A percentile compares a stretch with the other conserved stretches of the same genome.
Evolutionary conservation across 2,797 vertebrate species (phyloP).

Genomic region (Sebastes steindachneri): DNA sequence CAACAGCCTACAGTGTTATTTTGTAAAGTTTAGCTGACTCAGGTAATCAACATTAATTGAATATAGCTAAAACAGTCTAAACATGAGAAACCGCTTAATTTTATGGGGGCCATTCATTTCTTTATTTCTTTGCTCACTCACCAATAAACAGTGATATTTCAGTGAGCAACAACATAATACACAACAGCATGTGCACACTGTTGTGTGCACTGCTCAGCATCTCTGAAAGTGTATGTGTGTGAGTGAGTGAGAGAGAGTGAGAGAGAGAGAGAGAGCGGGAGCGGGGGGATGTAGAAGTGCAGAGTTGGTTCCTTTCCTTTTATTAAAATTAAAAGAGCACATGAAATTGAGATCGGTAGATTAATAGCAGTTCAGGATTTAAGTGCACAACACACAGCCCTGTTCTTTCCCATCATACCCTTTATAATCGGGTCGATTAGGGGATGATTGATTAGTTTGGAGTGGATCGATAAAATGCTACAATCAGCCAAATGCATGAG

Average conservation of each 20-base stretch:
- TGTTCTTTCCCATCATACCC: slow-evolving; percentile 48
- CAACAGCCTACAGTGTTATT: background rate
- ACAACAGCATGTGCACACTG: background rate
- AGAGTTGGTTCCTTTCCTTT: slow-evolving; percentile 19
- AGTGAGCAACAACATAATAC: background rate
- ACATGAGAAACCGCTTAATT: background rate
- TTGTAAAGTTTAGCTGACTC: background rate
- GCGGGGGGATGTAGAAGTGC: background rate
- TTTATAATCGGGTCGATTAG: slow-evolving; percentile 74
- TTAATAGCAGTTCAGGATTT: slow-evolving; percentile 38
- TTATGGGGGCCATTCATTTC: background rate
- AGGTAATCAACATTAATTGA: background rate
- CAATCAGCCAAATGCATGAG: slow-evolving; percentile 60
- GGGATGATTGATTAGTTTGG: slow-evolving; percentile 59
- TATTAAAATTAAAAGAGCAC: slow-evolving; percentile 50
- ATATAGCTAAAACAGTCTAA: background rate
- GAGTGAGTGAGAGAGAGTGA: background rate
- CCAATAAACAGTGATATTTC: background rate
- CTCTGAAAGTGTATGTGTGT: background rate
- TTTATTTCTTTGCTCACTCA: background rate
- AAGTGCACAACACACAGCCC: slow-evolving; percentile 36
- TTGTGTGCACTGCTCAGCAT: background rate
- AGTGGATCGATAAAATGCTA: slow-evolving; percentile 63
- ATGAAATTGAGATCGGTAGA: slow-evolving; percentile 36
- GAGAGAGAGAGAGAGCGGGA: too few species aligned